phyloP scores from a whole-genome alignment of 2,797 vertebrate genomes.

The Columba guinea region DNA sequence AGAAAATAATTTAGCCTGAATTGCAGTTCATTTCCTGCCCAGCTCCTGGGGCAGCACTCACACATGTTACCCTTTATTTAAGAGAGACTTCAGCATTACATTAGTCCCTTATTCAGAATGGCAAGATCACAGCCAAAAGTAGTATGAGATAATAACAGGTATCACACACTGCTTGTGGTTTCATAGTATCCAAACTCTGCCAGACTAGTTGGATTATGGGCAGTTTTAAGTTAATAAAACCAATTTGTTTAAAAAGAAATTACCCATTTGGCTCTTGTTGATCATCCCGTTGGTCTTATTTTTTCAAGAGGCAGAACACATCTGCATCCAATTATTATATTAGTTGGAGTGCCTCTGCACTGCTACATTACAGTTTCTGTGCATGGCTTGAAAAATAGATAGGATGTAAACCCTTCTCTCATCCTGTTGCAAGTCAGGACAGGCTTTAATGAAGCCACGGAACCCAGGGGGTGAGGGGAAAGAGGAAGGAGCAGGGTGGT shows the following conservation, averaged over 20 bases:
- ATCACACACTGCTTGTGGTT: slow-evolving; percentile 38
- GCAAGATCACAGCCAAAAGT: slow-evolving; percentile 43
- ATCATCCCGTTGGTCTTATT: slow-evolving; percentile 54
- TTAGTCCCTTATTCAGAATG: background rate
- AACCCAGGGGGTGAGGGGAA: background rate
- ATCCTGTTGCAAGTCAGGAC: background rate
- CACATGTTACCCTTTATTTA: slow-evolving; percentile 9
- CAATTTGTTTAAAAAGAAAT: slow-evolving; percentile 66
- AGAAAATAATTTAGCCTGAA: slow-evolving; percentile 24
- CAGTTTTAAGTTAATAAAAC: slow-evolving; percentile 58
- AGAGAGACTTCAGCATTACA: background rate
- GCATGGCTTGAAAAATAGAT: background rate
- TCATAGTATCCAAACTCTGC: slow-evolving; percentile 29
- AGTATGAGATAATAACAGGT: slow-evolving; percentile 60
- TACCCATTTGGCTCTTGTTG: slow-evolving; percentile 52
- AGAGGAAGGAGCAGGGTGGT: background rate
- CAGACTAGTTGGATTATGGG: slow-evolving; percentile 52
- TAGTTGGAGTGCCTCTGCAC: slow-evolving; percentile 18
- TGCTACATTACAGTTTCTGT: background rate
- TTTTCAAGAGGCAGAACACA: slow-evolving; percentile 42
- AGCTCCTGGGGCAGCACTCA: background rate
- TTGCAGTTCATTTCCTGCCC: slow-evolving; percentile 30
- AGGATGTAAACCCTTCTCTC: slow-evolving; percentile 8
- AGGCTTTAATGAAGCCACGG: background rate
- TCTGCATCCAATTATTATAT: slow-evolving; percentile 45